Conservation (phyloP, 2,797 vertebrate species). For the Etheostoma perlongum region DNA sequence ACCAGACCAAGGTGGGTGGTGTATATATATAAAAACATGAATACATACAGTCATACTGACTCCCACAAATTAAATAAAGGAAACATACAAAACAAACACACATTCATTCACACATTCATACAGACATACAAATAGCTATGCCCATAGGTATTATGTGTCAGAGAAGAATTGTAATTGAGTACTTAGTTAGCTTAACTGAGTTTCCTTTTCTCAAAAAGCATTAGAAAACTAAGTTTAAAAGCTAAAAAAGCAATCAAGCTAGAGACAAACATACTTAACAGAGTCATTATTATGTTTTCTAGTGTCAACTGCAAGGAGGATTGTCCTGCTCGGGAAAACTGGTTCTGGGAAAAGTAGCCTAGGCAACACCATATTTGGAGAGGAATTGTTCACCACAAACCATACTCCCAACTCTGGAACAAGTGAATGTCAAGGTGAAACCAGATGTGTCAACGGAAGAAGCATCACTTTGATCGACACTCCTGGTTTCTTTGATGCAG, state of each 20-base stretch:
- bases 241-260: not conserved
- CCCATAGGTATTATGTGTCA: not conserved
- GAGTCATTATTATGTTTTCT: not conserved
- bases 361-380: slow-evolving; percentile 56
- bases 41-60: too few relatives aligned
- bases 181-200: not conserved
- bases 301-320: slow-evolving; percentile 30
- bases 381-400: not conserved
- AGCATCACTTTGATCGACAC: slow-evolving; percentile 68
- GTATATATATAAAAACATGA: too few relatives aligned
- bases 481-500: slow-evolving; percentile 62
- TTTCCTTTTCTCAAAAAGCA: not conserved
- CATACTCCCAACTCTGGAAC: slow-evolving; percentile 48
- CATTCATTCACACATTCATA: too few relatives aligned
- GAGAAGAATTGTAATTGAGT: not conserved
- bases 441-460: slow-evolving; percentile 16
- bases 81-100: too few relatives aligned
- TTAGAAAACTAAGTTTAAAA: not conserved
- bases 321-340: slow-evolving; percentile 69
- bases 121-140: too few relatives aligned
- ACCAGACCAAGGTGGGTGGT: slow-evolving; percentile 50
- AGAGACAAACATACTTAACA: slow-evolving; percentile 4
- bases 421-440: slow-evolving; percentile 29
- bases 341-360: slow-evolving; percentile 67
- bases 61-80: too few relatives aligned